Evolutionary conservation across 1,140 invertebrate species (phyloP).

Genomic region (Catajapyx aquilonaris): DNA sequence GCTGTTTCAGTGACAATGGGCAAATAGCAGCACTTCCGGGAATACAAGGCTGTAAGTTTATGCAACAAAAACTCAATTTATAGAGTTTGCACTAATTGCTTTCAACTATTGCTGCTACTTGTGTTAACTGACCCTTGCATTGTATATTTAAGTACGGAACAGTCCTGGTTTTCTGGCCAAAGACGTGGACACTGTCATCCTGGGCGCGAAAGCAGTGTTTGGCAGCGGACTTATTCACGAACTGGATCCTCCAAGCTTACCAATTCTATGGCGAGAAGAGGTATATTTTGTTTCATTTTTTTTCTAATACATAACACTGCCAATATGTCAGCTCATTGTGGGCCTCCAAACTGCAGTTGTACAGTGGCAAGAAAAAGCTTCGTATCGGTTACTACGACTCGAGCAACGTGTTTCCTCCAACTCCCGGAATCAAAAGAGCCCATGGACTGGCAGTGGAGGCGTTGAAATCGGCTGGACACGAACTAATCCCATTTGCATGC

Average conservation of each 20-base stretch:
- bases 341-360: too few relatives aligned
- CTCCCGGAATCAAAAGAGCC: conserved; percentile 13
- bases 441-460: conserved; percentile 11
- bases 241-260: neutral
- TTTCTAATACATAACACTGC: too few relatives aligned
- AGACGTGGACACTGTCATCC: neutral
- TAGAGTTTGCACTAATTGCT: too few relatives aligned
- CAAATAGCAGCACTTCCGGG: too few relatives aligned
- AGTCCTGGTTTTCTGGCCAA: neutral
- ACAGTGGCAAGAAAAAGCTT: conserved; percentile 4
- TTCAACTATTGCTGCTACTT: too few relatives aligned
- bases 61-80: too few relatives aligned
- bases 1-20: too few relatives aligned
- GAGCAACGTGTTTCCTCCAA: conserved; percentile 12
- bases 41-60: too few relatives aligned
- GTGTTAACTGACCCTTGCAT: too few relatives aligned
- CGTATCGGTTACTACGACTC: conserved; percentile 15
- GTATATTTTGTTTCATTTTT: too few relatives aligned
- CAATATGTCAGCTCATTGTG: too few relatives aligned
- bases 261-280: neutral
- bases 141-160: neutral
- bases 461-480: conserved; percentile 12
- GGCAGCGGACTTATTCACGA: neutral
- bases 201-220: neutral
- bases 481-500: conserved; percentile 6